Evolutionary conservation across 2,888 invertebrate species (phyloP), one percentile per base, ranked within the genome.

Genomic region (Reticulitermes lucifugus): DNA sequence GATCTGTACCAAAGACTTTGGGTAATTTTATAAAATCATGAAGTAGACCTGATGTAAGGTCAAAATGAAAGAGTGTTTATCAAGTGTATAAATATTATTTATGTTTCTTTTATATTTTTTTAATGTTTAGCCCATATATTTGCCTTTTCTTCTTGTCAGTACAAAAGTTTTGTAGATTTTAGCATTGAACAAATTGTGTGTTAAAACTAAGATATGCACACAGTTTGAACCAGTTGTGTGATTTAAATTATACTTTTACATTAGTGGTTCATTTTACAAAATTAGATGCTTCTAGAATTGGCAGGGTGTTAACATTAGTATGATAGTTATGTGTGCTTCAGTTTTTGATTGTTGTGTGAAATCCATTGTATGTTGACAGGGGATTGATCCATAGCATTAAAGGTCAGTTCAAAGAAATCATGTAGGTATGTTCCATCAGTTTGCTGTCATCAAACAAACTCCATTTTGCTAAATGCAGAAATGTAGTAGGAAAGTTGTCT

Each of bases 71-170:
- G 25, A n/a, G n/a, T 65, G 7, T 65, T 25, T 65, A n/a, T 25
- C 65, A 25, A 6, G 6, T 65, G 25, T 65, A 25, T n/a, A 65
- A 65, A 65, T 65, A 25, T 60, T 60, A 60, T 65, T 65, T 65
- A 25, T 25, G n/a, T 65, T 65, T 7, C 65, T 65, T 65, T 65
- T 65, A 65, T 65, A 65, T 65, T 65, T 65, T 65, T 65, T n/a
- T n/a, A 65, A 65, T n/a, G 10, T 60, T 60, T 21, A 60, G 22
- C 60, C 21, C 25, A n/a, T 65, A 65, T 25, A 25, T 25, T 25
- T 65, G 65, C n/a, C 65, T 65, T 25, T 65, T 55, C 5, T 65
- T 65, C 65, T 25, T 65, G 65, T 65, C 65, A 65, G 7, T 25
- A 25, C 25, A 9, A 65, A 65, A n/a, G 25, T 65, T 65, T 6